phyloP scores from a whole-genome alignment of 2,888 invertebrate genomes.

The Lasioglossum leucozonium region DNA sequence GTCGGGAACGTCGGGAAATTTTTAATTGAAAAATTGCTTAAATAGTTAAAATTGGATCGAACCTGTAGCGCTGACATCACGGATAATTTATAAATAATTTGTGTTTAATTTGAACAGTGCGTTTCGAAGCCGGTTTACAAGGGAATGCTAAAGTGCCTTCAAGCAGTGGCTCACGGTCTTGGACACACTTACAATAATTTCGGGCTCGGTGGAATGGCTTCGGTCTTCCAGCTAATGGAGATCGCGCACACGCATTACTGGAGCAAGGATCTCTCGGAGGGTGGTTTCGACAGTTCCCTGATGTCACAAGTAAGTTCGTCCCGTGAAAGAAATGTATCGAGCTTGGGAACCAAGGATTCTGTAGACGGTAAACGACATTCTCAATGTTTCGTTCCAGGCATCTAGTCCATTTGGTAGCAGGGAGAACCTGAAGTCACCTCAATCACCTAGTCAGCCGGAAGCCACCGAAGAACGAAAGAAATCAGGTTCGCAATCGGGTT shows the following conservation, averaged over 20 bases:
- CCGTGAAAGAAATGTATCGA: background rate
- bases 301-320: slow-evolving; percentile 84
- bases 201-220: slow-evolving; percentile 98
- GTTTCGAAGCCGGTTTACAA: slow-evolving; percentile 97
- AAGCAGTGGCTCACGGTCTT: slow-evolving; percentile 95
- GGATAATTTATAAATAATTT: too few relatives aligned
- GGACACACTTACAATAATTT: slow-evolving; percentile 97
- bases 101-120: slow-evolving; percentile 87
- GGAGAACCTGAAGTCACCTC: slow-evolving; percentile 89
- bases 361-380: background rate
- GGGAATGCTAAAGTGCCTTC: slow-evolving; percentile 96
- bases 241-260: slow-evolving; percentile 99
- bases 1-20: too few relatives aligned
- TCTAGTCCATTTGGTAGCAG: slow-evolving; percentile 89
- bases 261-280: slow-evolving; percentile 92
- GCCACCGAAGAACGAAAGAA: slow-evolving; percentile 87
- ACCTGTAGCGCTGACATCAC: too few relatives aligned
- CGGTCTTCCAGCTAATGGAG: slow-evolving; percentile 98
- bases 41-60: too few relatives aligned
- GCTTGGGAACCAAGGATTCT: background rate
- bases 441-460: slow-evolving; percentile 84
- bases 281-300: slow-evolving; percentile 84
- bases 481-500: slow-evolving; percentile 85
- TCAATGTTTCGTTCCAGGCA: slow-evolving; percentile 80
- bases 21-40: too few relatives aligned